Base-by-base conservation (phyloP, 2,797 vertebrate genomes). In the Buceros bicornis region DNA sequence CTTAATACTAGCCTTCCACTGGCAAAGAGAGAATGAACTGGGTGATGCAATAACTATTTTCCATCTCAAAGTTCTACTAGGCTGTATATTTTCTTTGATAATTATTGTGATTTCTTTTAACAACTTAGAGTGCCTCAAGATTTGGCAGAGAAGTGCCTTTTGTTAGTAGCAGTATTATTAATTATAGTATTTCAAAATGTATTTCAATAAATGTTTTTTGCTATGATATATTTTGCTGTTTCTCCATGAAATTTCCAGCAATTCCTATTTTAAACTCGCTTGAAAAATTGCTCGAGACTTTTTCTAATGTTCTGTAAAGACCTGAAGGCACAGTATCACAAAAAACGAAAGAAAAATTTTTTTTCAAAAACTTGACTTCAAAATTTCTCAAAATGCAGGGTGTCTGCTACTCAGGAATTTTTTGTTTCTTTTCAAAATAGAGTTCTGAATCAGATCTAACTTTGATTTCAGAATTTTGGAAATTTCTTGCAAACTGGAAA, bases 21-120 rank as follows among this genome's bases (percentile, higher is more conserved):
- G 70, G 70, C 77, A 91, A 83, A 73, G 25, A 62, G 25, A 71
- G 54, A 71, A 83, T 82, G 48, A 91, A 66, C 25, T 64, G 76
- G 21, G 28, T 87, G 81, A 84, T 74, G 43, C 87, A 87, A 90
- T 64, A 84, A 64, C 25, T 89, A 42, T 82, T 94, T 95, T 86
- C 76, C 73, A 53, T 33, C 87, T 94, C 76, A 56, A 35, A 94
- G 54, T 88, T 93, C 62, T 88, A 28, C 54, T 57, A 89, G 56
- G 40, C 1, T 2, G 54, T 73, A 61, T 86, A 81, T 90, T 95
- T 92, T 89, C 78, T 92, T 92, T 93, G 35, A 80, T 94, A 95
- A 92, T 96, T 91, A 87, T 87, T 95, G 43, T 87, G 66, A 91
- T 93, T 64, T 93, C 31, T 93, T 86, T 79, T 93, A 97, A 96